Evolutionary conservation across 2,888 invertebrate species (phyloP).

Genomic region (Frankliniella fusca): DNA sequence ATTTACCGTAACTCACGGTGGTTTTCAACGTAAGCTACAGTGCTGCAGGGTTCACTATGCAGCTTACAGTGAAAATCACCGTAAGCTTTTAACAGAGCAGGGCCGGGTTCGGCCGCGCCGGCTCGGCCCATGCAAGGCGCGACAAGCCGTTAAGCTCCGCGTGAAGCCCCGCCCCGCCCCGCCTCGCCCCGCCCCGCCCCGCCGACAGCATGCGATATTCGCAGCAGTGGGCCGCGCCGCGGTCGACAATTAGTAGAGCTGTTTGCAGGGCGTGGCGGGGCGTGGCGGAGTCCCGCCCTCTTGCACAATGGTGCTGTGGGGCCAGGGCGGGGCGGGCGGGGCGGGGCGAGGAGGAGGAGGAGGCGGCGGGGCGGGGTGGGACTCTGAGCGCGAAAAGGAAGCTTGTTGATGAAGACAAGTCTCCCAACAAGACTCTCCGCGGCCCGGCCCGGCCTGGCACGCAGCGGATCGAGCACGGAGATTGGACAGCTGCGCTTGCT

Average conservation of each 20-base stretch:
- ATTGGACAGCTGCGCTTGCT: too few relatives aligned
- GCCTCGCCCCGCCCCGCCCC: background rate
- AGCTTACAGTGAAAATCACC: too few relatives aligned
- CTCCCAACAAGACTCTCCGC: too few relatives aligned
- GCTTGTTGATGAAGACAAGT: too few relatives aligned
- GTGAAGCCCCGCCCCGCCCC: background rate
- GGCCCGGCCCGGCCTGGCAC: too few relatives aligned
- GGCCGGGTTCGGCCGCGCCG: background rate
- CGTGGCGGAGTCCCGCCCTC: background rate
- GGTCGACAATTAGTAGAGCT: background rate
- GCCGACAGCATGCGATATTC: background rate
- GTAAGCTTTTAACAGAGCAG: too few relatives aligned
- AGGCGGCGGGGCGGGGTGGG: too few relatives aligned
- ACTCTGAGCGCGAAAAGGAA: too few relatives aligned
- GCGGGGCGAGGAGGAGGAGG: background rate
- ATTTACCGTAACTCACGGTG: too few relatives aligned
- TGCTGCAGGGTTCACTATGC: too few relatives aligned
- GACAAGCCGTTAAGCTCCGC: background rate
- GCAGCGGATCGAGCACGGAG: too few relatives aligned
- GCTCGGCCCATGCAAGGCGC: background rate
- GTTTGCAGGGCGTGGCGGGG: conserved; percentile 12
- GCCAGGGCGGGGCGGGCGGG: background rate
- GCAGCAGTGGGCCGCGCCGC: background rate
- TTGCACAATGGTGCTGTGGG: background rate
- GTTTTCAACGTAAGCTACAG: too few relatives aligned